Base-by-base conservation (phyloP, 1,140 invertebrate species). In the Stenopsyche tienmushanensis region DNA sequence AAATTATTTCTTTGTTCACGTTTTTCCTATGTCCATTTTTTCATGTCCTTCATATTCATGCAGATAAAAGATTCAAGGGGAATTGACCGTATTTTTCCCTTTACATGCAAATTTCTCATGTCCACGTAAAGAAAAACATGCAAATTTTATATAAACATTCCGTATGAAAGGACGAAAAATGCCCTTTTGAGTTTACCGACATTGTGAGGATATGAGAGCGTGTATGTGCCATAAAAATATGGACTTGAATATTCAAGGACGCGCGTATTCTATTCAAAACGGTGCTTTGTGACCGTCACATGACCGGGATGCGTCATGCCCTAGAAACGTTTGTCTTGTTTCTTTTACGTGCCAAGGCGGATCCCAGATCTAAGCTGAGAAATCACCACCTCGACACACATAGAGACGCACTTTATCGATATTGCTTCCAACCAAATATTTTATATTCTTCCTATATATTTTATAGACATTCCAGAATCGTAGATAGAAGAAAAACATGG, bases 91-190 rank as follows among this genome's bases (percentile, higher is more conserved):
- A 47, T 8, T 57, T 57, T 57, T 57, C 53, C 29, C 25, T 57
- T 57, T 18, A 25, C 53, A 57, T 57, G 53, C 34, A 57, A 57
- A 57, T 57, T 57, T 41, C 3, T 10, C 53, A 25, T 47, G 44
- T 47, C 44, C 44, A 60, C 15, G 20, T 39, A 47, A 60, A 60
- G 42, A 60, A 47, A 60, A 60, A 60, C 57, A 60, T 60, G 57
- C 44, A 60, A 60, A 60, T 60, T 44, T 60, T 44, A 44, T 39
- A 60, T 60, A 60, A 60, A 60, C 57, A 60, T 60, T 60, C 47
- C 57, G 41, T 23, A 26, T 47, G 26, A 47, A 7, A 3, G 41
- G 8, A 21, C 42, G 25, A n/a, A 29, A 29, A 29, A 47, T 57
- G 23, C 44, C 34, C 21, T 21, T 57, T 57, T 57, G 54, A 57